Evolutionary conservation across 2,888 invertebrate genomes (phyloP).

Genomic region (Tenthredo mesomela): DNA sequence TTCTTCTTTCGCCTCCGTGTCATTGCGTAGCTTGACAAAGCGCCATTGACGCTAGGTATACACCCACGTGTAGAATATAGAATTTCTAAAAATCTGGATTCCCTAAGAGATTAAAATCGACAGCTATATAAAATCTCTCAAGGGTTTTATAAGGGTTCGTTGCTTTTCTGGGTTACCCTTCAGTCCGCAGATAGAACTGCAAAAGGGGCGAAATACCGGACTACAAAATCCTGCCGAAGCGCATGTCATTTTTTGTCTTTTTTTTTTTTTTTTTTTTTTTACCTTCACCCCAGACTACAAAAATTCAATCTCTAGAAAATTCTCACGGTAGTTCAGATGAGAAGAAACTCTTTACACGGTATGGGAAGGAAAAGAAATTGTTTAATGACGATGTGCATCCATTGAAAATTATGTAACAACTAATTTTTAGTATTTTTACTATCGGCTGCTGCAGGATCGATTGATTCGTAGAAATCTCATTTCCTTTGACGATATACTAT

Average conservation of each 20-base stretch:
- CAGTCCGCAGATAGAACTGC: conserved; percentile 4
- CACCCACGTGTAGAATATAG: conserved; percentile 61
- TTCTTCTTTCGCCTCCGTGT: conserved; percentile 63
- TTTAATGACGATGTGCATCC: neutral
- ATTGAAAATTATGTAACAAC: neutral
- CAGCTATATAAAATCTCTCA: conserved; percentile 50
- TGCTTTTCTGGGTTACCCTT: conserved; percentile 60
- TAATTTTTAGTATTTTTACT: neutral
- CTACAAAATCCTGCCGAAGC: conserved; percentile 36
- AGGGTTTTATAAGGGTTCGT: conserved; percentile 65
- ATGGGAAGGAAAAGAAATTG: neutral
- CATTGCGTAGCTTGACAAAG: conserved; percentile 63
- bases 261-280: conserved; percentile 9
- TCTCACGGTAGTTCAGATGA: conserved; percentile 29
- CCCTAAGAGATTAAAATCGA: conserved; percentile 62
- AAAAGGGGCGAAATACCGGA: conserved; percentile 53
- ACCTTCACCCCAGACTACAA: neutral
- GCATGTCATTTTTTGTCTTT: conserved; percentile 2
- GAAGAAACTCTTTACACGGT: neutral
- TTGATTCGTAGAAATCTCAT: neutral
- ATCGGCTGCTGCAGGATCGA: neutral
- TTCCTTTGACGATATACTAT: neutral
- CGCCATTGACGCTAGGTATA: conserved; percentile 61
- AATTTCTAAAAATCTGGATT: conserved; percentile 71
- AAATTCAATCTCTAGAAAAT: conserved; percentile 16